Conservation (phyloP, 2,888 invertebrate genomes). For the Rhorus exstirpatorius region DNA sequence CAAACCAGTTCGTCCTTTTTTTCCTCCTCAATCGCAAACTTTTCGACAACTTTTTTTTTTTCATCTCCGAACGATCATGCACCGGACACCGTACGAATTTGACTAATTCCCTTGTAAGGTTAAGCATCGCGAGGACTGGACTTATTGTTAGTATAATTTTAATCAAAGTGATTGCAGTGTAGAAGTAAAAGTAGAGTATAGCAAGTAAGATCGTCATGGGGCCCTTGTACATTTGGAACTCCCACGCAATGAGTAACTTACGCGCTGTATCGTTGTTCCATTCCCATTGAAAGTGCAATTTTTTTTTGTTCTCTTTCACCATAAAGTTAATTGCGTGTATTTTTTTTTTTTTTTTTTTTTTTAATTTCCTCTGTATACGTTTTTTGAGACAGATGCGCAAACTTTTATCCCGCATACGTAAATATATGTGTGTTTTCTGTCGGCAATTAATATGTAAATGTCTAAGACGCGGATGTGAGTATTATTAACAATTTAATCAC, state of each 20-base stretch:
- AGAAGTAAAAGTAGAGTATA: constrained; percentile 63
- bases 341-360: constrained; percentile 23
- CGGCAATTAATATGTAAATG: constrained; percentile 52
- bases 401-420: constrained; percentile 19
- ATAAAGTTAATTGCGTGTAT: constrained; percentile 21
- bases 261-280: neutral
- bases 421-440: constrained; percentile 33
- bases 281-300: constrained; percentile 2
- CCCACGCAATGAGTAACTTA: constrained; percentile 38
- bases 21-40: constrained; percentile 6
- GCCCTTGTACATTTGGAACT: constrained; percentile 29
- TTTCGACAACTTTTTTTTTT: constrained; percentile 29
- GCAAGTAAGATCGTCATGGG: constrained; percentile 46
- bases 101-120: constrained; percentile 51
- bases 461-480: constrained; percentile 73
- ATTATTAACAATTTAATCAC: constrained; percentile 69
- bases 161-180: constrained; percentile 64
- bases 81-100: neutral
- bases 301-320: constrained; percentile 4
- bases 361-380: constrained; percentile 6
- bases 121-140: constrained; percentile 58
- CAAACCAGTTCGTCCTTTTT: neutral
- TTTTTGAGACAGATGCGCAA: constrained; percentile 35
- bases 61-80: constrained; percentile 16
- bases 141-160: constrained; percentile 57